Conservation (phyloP, 2,888 invertebrate genomes). For the Mylabris sibirica region DNA sequence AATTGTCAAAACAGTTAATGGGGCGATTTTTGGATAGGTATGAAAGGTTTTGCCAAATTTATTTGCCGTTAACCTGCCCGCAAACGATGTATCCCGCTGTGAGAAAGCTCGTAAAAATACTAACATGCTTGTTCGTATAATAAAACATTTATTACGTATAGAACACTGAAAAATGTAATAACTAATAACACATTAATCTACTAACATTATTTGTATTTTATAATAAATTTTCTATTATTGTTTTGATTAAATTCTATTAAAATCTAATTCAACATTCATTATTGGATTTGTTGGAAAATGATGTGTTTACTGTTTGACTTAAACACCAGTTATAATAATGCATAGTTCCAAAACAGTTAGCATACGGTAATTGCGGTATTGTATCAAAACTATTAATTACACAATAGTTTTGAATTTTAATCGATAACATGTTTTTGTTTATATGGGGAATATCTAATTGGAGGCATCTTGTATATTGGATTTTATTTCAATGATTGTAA, state of each 20-base stretch:
- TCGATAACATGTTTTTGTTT: not conserved
- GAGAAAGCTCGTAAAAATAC: conserved; percentile 50
- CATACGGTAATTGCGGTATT: not conserved
- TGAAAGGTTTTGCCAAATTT: conserved; percentile 46
- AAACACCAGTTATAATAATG: not conserved
- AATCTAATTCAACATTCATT: not conserved
- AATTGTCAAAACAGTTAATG: conserved; percentile 36
- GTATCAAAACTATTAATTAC: conserved; percentile 5
- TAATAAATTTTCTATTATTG: not conserved
- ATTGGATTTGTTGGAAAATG: not conserved
- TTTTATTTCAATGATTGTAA: not conserved
- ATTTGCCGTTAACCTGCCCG: conserved; percentile 47
- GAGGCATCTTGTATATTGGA: no score
- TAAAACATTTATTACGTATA: conserved; percentile 42
- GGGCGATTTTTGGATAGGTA: conserved; percentile 41
- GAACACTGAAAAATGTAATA: conserved; percentile 27
- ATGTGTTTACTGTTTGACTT: not conserved
- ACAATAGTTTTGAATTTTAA: conserved; percentile 1
- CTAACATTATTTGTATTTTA: conserved; percentile 18
- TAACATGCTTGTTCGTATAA: conserved; percentile 49
- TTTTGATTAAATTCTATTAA: not conserved
- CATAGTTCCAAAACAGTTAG: not conserved
- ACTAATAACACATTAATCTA: conserved; percentile 30
- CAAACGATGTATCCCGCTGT: conserved; percentile 49
- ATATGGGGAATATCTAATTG: not conserved